Percentiles rank a stretch among this genome's conserved stretches.
These are phyloP conservation scores for Tenthredo livida DNA, from an alignment of 2,888 invertebrate species.

Conservation along the genomic window DNA sequence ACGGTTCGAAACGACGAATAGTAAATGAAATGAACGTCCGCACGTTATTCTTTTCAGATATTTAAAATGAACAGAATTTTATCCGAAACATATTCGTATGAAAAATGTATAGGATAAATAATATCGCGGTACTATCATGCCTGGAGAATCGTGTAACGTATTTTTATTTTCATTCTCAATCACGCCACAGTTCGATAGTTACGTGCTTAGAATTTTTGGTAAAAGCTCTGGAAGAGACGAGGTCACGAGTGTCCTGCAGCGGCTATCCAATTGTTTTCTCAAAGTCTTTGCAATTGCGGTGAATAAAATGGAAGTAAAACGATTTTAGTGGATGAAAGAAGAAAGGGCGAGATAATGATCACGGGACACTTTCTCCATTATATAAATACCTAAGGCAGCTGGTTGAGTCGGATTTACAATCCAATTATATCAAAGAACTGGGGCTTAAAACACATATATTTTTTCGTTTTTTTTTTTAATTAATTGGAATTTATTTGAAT, in stretches of 20 bases:
- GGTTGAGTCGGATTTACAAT: background rate
- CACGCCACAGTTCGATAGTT: conserved; percentile 48
- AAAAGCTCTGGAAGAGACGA: background rate
- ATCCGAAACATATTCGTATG: background rate
- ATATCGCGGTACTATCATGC: conserved; percentile 19
- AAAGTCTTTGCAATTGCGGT: conserved; percentile 17
- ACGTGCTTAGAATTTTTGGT: conserved; percentile 16
- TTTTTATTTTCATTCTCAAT: conserved; percentile 44
- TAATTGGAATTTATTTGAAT: conserved; percentile 47
- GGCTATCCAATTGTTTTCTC: conserved; percentile 42
- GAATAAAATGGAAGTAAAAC: background rate
- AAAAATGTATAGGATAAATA: conserved; percentile 2
- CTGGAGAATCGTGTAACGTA: background rate
- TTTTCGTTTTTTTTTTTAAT: background rate
- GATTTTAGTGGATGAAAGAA: background rate
- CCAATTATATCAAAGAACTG: conserved; percentile 29
- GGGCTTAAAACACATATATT: conserved; percentile 1
- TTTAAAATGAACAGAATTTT: background rate
- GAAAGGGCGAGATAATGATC: conserved; percentile 32
- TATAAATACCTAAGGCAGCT: conserved; percentile 9
- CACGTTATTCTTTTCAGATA: background rate
- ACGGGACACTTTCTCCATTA: background rate
- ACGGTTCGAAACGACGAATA: background rate
- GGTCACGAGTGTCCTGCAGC: conserved; percentile 36
- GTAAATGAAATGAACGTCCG: background rate